phyloP scores from a whole-genome alignment of 2,113 vertebrate species.

The Psittacula cyanocephala region DNA sequence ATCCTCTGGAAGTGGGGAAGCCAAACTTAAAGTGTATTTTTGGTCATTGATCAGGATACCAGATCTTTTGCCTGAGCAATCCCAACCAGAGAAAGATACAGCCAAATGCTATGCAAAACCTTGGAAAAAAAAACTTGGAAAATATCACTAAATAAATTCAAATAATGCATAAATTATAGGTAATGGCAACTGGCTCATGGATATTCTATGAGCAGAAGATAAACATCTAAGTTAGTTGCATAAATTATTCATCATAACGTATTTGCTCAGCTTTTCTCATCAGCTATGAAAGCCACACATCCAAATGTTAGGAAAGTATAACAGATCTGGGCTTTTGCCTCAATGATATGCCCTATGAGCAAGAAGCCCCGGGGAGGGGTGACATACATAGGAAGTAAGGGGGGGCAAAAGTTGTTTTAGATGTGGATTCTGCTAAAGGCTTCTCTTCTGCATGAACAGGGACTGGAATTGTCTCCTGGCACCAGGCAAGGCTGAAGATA shows the following conservation, averaged over 20 bases:
- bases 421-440: not conserved
- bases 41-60: not conserved
- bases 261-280: slow-evolving; percentile 58
- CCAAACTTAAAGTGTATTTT: not conserved
- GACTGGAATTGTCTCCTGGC: not conserved
- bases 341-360: not conserved
- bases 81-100: not conserved
- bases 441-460: accelerated
- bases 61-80: not conserved
- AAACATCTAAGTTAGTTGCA: slow-evolving; percentile 53
- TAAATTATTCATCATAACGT: slow-evolving; percentile 63
- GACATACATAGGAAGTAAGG: not conserved
- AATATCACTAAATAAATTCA: slow-evolving; percentile 38
- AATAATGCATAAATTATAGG: slow-evolving; percentile 55
- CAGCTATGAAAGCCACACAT: slow-evolving; percentile 16
- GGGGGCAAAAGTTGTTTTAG: not conserved
- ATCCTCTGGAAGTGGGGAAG: not conserved
- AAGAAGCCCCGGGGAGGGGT: not conserved
- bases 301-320: not conserved
- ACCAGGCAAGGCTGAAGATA: not conserved
- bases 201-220: slow-evolving; percentile 67
- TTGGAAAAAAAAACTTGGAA: not conserved
- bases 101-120: not conserved
- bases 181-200: slow-evolving; percentile 46
- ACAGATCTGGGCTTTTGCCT: not conserved